Evolutionary conservation across 1,140 invertebrate species (phyloP), one percentile per base, ranked within the genome.

Genomic region (Aphelenchoides besseyi): DNA sequence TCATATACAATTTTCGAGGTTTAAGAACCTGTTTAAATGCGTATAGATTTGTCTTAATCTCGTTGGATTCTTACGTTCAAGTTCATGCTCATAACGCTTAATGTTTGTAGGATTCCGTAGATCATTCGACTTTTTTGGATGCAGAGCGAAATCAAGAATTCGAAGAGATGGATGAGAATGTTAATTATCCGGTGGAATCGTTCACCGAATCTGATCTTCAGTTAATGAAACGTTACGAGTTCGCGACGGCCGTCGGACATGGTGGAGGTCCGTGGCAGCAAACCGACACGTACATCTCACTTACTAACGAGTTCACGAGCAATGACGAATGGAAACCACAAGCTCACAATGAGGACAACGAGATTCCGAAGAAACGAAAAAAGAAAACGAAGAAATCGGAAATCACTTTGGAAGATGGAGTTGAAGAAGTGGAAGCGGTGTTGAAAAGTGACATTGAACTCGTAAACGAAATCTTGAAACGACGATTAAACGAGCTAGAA

Each of bases 361-460:
- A 48, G 41, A 23, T 48, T 12, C 41, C 41, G 41, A 48, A 48
- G 41, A 48, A 48, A 23, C 41, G 41, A 23, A 48, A 48, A 33
- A 5, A 59, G 55, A 59, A 59, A 33, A 18, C 18, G 5, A 59
- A 28, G 5, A 59, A 59, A 33, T 23, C 12, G 5, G 5, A 59
- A 28, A 33, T 59, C 55, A 29, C 55, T 8, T 33, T 59, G 5
- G 55, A 59, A 59, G 55, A 28, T 8, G 55, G 5, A 12, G 55
- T 59, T 5, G 18, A 59, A 5, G 5, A 59, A 33, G 55, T 23
- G 5, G 55, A 59, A 33, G 5, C 55, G 26, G 5, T 59, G 26
- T 23, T 59, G 55, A 12, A 59, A 33, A 59, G 18, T 33, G 55
- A 59, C 55, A 59, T 59, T 23, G 55, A 59, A 5, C 18, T 59